Conservation (phyloP, 2,888 invertebrate genomes). For the Troides aeacus region DNA sequence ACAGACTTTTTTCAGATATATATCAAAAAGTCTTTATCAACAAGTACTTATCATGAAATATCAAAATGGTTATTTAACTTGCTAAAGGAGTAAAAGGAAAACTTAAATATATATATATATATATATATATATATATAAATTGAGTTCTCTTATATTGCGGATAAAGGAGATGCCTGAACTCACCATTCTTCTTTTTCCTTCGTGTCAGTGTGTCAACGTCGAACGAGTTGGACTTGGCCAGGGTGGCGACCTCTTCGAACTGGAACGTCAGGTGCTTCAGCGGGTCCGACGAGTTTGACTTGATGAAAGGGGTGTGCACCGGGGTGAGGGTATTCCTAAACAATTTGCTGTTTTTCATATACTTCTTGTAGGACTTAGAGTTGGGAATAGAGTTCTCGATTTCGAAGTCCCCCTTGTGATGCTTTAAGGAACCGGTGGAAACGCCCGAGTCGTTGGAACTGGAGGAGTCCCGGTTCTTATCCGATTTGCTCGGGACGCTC, state of each 20-base stretch:
- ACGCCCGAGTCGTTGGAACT: slow-evolving; percentile 87
- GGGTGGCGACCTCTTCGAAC: slow-evolving; percentile 80
- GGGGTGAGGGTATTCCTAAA: slow-evolving; percentile 67
- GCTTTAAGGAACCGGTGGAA: slow-evolving; percentile 83
- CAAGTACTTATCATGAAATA: too few relatives aligned
- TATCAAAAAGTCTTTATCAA: too few relatives aligned
- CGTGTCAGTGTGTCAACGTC: slow-evolving; percentile 82
- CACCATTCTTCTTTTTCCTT: slow-evolving; percentile 67
- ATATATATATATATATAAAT: too few relatives aligned
- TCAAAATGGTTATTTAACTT: too few relatives aligned
- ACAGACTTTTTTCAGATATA: too few relatives aligned
- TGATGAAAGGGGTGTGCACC: slow-evolving; percentile 79
- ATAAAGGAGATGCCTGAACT: slow-evolving; percentile 33
- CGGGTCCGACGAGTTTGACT: slow-evolving; percentile 83
- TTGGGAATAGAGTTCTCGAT: slow-evolving; percentile 79
- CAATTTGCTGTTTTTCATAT: slow-evolving; percentile 67
- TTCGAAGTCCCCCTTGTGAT: slow-evolving; percentile 82
- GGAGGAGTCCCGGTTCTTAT: slow-evolving; percentile 84
- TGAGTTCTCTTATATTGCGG: too few relatives aligned
- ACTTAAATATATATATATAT: too few relatives aligned
- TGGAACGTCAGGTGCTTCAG: slow-evolving; percentile 82
- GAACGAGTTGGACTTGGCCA: slow-evolving; percentile 82
- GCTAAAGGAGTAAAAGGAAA: too few relatives aligned
- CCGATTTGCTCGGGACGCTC: slow-evolving; percentile 84
- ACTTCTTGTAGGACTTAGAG: slow-evolving; percentile 70